Evolutionary conservation across 2,888 invertebrate species (phyloP).

Genomic region (Pterobdella sp.): DNA sequence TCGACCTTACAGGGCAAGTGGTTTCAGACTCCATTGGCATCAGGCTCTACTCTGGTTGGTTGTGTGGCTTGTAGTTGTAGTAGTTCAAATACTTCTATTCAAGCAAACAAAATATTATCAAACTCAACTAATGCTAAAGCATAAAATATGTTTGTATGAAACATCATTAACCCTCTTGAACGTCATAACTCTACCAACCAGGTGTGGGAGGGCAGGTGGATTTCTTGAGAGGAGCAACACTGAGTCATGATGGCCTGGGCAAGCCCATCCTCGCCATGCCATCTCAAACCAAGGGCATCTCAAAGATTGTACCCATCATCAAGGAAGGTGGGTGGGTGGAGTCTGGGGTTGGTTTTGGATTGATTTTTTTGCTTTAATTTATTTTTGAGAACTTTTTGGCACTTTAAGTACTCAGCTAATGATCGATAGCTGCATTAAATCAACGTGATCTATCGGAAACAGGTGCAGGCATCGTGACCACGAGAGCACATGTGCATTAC

Average conservation of each 20-base stretch:
- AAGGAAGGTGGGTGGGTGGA: conserved; percentile 60
- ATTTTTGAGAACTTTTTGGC: background rate
- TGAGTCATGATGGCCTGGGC: conserved; percentile 73
- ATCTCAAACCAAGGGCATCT: conserved; percentile 69
- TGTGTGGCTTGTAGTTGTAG: too few species aligned
- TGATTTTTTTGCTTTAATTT: background rate
- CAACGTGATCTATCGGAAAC: conserved; percentile 39
- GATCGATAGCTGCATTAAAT: background rate
- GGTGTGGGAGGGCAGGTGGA: conserved; percentile 91
- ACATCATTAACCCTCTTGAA: too few species aligned
- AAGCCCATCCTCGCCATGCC: conserved; percentile 86
- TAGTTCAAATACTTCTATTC: background rate
- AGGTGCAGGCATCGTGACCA: conserved; percentile 90
- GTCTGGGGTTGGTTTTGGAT: background rate
- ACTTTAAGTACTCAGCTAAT: too few species aligned
- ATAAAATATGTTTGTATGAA: conserved; percentile 1
- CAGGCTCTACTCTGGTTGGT: conserved; percentile 59
- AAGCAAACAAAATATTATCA: background rate
- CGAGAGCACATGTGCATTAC: conserved; percentile 83
- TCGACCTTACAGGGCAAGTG: conserved; percentile 82
- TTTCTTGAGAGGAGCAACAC: conserved; percentile 82
- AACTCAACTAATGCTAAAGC: background rate
- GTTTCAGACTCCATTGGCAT: conserved; percentile 85
- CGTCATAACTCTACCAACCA: too few species aligned
- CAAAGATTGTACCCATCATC: conserved; percentile 74